Percentiles rank a stretch among this genome's conserved stretches.
phyloP scores from a whole-genome alignment of 2,888 invertebrate genomes.

The Anoplius nigerrimus region DNA sequence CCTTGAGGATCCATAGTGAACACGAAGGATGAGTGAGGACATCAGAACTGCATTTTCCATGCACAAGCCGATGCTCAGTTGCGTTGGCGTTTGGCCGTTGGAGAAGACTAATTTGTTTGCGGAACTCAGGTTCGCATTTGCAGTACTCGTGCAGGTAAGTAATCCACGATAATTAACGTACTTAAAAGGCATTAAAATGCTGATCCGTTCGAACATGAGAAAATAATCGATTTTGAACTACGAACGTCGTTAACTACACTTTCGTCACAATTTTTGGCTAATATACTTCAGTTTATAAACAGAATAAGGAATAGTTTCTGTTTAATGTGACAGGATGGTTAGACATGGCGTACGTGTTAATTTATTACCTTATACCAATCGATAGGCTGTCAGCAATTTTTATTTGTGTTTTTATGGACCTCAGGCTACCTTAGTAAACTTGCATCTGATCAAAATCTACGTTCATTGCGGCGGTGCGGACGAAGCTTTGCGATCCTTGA shows the following conservation, averaged over 20 bases:
- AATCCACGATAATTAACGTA: not conserved
- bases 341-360: no score
- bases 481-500: conserved; percentile 51
- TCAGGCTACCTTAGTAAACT: conserved; percentile 43
- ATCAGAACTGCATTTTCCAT: conserved; percentile 9
- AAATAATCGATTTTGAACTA: no score
- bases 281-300: no score
- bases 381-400: no score
- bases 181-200: no score
- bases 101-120: conserved; percentile 12
- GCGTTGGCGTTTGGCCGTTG: conserved; percentile 35
- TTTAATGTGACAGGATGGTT: no score
- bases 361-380: no score
- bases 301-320: no score
- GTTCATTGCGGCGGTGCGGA: conserved; percentile 55
- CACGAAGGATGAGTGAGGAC: conserved; percentile 12
- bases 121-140: conserved; percentile 27
- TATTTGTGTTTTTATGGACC: not conserved
- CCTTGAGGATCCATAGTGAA: not conserved
- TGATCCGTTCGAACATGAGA: no score
- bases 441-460: conserved; percentile 45
- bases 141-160: conserved; percentile 22
- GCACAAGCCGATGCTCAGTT: conserved; percentile 32
- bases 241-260: no score
- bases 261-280: no score